These are phyloP conservation scores for Montifringilla adamsi DNA, from an alignment of 2,113 vertebrate genomes.

Conservation along the genomic window DNA sequence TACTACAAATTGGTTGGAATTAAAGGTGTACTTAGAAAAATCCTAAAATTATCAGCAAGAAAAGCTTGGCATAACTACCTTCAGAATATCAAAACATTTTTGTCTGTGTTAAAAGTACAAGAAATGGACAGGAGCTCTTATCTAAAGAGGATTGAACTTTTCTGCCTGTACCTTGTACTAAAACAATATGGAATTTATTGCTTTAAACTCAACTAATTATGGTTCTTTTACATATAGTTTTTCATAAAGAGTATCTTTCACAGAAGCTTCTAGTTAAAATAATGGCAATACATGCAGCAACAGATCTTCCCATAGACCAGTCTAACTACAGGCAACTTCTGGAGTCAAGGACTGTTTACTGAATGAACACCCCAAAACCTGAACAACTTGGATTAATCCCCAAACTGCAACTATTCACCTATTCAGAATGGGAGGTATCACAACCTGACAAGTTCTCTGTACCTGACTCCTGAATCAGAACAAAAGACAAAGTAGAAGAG, in stretches of 20 bases:
- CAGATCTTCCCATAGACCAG: background rate
- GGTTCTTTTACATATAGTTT: background rate
- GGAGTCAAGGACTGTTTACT: background rate
- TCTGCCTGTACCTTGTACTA: background rate
- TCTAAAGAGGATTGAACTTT: background rate
- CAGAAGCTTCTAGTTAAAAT: background rate
- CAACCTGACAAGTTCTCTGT: background rate
- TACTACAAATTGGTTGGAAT: background rate
- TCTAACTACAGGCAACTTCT: background rate
- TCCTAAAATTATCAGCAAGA: background rate
- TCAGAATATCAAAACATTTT: background rate
- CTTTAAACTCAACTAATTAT: background rate
- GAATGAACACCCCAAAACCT: background rate
- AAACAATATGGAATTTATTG: accelerated
- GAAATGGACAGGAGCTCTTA: background rate
- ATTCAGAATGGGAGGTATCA: background rate
- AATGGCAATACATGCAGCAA: background rate
- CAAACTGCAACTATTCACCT: background rate
- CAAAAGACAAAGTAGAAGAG: background rate
- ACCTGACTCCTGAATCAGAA: background rate
- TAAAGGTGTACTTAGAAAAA: background rate
- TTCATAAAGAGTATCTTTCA: background rate
- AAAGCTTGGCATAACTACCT: background rate
- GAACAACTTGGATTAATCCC: background rate
- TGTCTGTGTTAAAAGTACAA: background rate